Base-by-base conservation (phyloP, 2,888 invertebrate genomes). In the Drosophila helvetica region DNA sequence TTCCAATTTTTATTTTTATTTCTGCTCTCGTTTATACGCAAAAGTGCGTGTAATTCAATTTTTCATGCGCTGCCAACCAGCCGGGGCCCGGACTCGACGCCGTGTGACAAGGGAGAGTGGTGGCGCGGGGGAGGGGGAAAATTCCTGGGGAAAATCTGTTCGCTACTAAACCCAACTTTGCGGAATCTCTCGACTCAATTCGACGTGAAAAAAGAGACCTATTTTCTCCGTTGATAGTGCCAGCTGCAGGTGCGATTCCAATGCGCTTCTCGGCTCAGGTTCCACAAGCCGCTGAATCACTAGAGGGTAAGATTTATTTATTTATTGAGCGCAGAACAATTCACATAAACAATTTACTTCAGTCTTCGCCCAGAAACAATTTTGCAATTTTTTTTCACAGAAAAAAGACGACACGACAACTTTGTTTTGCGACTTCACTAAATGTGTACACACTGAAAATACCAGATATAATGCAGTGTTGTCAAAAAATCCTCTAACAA, bases 1-100 rank as follows among this genome's bases (percentile, higher is more conserved):
- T n/a, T n/a, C n/a, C n/a, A n/a, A n/a, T n/a, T n/a, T n/a, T n/a
- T n/a, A n/a, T 63, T 38, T 47, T 46, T 52, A 46, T 64, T 71
- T 87, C 58, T 55, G 57, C 51, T 79, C 72, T 59, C 81, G 88
- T 83, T 82, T 86, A 80, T 80, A 85, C 82, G 85, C 82, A 87
- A 87, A 81, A 87, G 89, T 89, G 89, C 88, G 84, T 89, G 80
- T 89, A 85, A 85, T 89, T 89, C 84, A 89, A 85, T 85, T 85
- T 85, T 83, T 86, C 80, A 85, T 83, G 84, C 88, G 73, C 70
- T 66, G 77, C 60, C 76, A 67, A 53, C 64, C 64, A 48, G 19
- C 17, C 18, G 27, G 18, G 50, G 53, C 22, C 38, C 38, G 38
- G 15, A 15, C 38, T 38, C 19, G 38, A 22, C 17, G 17, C 51